Base-by-base conservation (phyloP, 2,797 vertebrate species). In the Hafferia zeledoni region DNA sequence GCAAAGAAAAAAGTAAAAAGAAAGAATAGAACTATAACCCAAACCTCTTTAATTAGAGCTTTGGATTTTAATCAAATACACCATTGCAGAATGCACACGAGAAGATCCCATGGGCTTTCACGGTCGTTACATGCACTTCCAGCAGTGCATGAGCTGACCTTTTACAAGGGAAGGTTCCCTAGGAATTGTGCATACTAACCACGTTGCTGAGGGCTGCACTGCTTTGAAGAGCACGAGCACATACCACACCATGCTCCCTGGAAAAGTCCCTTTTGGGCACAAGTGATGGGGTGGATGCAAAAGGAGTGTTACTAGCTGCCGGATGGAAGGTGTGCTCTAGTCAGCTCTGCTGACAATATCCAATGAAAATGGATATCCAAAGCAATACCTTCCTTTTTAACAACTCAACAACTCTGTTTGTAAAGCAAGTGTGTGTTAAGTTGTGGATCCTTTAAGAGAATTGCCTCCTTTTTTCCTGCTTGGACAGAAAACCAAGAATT, bases 401-500 rank as follows among this genome's bases (percentile, higher is more conserved):
- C 11, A 17, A 33, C 35, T 50, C 64, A 84, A 56, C 59, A 79
- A 9, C 59, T 76, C 19, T 76, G 6, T 59, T 55, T 60, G 35
- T 57, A 65, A 82, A 30, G 64, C 10, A 53, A 60, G 25, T 3
- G 2, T 70, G 50, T 67, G 49, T 64, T 52, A 84, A 35, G 4
- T 6, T 74, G n/a, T 28, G 59, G 60, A 39, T 50, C 64, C 67
- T 94, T 90, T 87, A 83, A 90, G 49, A 87, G 13, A 82, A 64
- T 8, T 77, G 23, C n/a, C 60, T 90, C 20, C 8, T 88, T 55
- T 55, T 70, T 70, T n/a, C 53, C 43, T 80, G 41, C 52, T 82
- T 70, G 83, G 67, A 91, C 24, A 76, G 63, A 94, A 94, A 88
- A 11, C 27, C 52, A 43, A 79, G 74, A 92, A 90, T 74, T 72